Evolutionary conservation across 2,888 invertebrate genomes (phyloP).

Genomic region (Liopterus haemorrhoidalis): DNA sequence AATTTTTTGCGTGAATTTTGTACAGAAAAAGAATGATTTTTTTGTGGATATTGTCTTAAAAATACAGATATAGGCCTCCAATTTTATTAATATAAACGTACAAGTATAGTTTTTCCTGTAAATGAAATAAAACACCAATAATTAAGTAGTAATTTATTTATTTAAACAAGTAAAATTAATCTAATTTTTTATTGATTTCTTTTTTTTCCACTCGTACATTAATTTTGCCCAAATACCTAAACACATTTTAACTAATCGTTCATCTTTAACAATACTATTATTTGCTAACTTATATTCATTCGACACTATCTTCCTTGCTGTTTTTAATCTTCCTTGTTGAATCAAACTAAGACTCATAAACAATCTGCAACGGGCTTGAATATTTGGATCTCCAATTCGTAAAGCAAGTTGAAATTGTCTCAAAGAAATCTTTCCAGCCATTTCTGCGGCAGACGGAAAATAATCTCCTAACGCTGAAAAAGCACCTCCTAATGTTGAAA

Average conservation of each 20-base stretch:
- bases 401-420: slow-evolving; percentile 77
- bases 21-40: no score
- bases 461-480: slow-evolving; percentile 93
- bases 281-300: slow-evolving; percentile 49
- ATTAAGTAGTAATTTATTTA: no score
- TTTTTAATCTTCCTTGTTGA: slow-evolving; percentile 66
- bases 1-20: no score
- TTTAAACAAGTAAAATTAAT: no score
- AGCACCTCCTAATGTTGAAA: slow-evolving; percentile 94
- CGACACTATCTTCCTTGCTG: slow-evolving; percentile 58
- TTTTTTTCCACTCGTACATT: slow-evolving; percentile 50
- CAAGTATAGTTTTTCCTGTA: no score
- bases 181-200: slow-evolving; percentile 28
- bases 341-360: slow-evolving; percentile 84
- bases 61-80: no score
- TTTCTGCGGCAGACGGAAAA: slow-evolving; percentile 71
- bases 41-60: no score
- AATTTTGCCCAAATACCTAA: slow-evolving; percentile 81
- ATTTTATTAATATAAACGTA: no score
- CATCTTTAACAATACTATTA: slow-evolving; percentile 48
- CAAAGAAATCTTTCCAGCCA: slow-evolving; percentile 81
- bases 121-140: no score
- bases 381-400: slow-evolving; percentile 72
- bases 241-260: slow-evolving; percentile 71
- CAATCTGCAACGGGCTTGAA: slow-evolving; percentile 76